Percentiles rank a stretch among this genome's conserved stretches.
Conservation (phyloP, 2,113 vertebrate species). For the Echinops telfairi region DNA sequence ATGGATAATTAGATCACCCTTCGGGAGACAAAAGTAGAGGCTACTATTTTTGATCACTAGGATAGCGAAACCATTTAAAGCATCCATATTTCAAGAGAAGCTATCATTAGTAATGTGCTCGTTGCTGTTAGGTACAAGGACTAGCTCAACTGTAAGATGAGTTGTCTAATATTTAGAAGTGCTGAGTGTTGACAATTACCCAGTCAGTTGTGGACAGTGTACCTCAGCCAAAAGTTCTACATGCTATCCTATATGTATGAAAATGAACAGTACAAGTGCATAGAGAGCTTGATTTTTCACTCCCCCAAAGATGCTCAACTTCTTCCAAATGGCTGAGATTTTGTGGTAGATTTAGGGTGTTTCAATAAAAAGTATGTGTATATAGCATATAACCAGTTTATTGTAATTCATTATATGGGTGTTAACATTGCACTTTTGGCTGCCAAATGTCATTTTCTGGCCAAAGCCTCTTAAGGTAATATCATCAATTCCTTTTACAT, state of each 20-base stretch:
- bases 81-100: not conserved
- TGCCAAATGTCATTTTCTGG: constrained; percentile 74
- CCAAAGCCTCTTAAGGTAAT: constrained; percentile 70
- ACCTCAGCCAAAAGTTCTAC: not conserved
- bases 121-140: not conserved
- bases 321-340: constrained; percentile 46
- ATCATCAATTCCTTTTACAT: constrained; percentile 69
- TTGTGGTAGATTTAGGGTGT: constrained; percentile 47
- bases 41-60: constrained; percentile 7
- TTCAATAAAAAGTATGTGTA: constrained; percentile 59
- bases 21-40: not conserved
- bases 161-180: not conserved
- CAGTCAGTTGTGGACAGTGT: not conserved
- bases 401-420: constrained; percentile 67
- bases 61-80: not conserved
- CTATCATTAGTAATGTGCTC: not conserved
- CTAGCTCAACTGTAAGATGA: not conserved
- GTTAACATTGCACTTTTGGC: constrained; percentile 61
- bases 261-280: not conserved
- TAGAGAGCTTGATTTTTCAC: constrained; percentile 32
- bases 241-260: not conserved
- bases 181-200: constrained; percentile 2
- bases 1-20: not conserved
- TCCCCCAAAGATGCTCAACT: not conserved
- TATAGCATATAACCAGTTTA: constrained; percentile 51